phyloP scores from a whole-genome alignment of 2,797 vertebrate species.

The Nannoperca obscura region DNA sequence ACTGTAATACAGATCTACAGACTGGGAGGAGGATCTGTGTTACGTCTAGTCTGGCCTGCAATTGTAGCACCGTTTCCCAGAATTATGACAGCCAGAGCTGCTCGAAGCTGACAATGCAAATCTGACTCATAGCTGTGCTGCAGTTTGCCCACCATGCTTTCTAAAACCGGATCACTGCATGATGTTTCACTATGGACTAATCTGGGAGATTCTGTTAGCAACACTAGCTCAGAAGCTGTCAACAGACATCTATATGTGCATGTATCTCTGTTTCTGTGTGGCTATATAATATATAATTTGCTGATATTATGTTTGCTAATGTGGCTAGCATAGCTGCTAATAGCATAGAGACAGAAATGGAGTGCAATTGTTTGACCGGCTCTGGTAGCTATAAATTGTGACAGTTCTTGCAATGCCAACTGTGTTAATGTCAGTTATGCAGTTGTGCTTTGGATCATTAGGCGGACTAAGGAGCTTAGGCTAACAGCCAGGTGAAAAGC shows the following conservation, averaged over 20 bases:
- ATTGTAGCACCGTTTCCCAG: constrained; percentile 16
- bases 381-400: background rate
- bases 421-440: constrained; percentile 24
- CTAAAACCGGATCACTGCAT: constrained; percentile 9
- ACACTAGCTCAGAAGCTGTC: background rate
- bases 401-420: background rate
- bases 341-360: background rate
- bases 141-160: constrained; percentile 15
- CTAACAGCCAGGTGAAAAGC: constrained; percentile 44
- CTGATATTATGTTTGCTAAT: background rate
- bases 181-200: background rate
- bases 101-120: constrained; percentile 39
- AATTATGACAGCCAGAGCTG: constrained; percentile 37
- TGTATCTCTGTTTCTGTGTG: background rate
- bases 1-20: constrained; percentile 18
- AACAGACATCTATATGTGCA: background rate
- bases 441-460: constrained; percentile 37
- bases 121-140: constrained; percentile 31
- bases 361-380: background rate
- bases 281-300: too few relatives aligned
- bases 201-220: background rate
- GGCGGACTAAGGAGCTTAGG: constrained; percentile 40
- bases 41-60: constrained; percentile 9
- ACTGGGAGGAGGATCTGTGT: constrained; percentile 15
- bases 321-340: background rate